phyloP scores from a whole-genome alignment of 2,888 invertebrate genomes.

The Leucania comma region DNA sequence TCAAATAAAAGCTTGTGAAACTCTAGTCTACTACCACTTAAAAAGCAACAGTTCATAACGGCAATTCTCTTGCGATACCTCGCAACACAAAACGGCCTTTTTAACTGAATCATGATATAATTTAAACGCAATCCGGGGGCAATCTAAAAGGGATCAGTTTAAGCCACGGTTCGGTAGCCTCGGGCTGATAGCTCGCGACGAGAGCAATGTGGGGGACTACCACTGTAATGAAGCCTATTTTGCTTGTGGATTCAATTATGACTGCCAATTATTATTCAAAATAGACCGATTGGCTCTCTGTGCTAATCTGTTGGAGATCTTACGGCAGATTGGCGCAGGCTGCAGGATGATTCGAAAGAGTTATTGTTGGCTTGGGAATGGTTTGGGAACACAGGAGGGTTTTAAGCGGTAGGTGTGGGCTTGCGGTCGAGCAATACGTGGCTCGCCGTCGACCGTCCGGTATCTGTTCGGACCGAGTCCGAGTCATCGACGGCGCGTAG shows the following conservation, averaged over 20 bases:
- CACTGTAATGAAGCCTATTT: conserved; percentile 49
- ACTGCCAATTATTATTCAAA: conserved; percentile 44
- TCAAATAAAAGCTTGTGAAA: not conserved
- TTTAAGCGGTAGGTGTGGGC: no score
- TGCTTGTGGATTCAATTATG: conserved; percentile 48
- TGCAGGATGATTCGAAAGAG: not conserved
- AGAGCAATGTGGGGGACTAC: conserved; percentile 23
- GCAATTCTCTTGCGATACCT: not conserved
- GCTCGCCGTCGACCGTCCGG: no score
- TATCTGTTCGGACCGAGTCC: no score
- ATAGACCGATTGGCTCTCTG: conserved; percentile 8
- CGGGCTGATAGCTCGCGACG: conserved; percentile 24
- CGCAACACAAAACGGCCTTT: conserved; percentile 32
- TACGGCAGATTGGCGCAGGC: not conserved
- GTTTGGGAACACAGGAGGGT: no score
- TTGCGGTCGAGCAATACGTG: no score
- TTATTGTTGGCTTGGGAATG: no score
- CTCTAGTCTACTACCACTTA: not conserved
- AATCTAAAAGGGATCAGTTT: conserved; percentile 59
- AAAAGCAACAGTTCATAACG: not conserved
- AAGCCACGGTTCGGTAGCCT: conserved; percentile 39
- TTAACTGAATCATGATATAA: conserved; percentile 48
- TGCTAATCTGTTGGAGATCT: not conserved
- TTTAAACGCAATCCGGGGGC: conserved; percentile 48
- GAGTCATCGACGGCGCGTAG: no score